Evolutionary conservation across 2,888 invertebrate genomes (phyloP), one percentile per base, ranked within the genome.

Genomic region (Notocelia uddmanniana): DNA sequence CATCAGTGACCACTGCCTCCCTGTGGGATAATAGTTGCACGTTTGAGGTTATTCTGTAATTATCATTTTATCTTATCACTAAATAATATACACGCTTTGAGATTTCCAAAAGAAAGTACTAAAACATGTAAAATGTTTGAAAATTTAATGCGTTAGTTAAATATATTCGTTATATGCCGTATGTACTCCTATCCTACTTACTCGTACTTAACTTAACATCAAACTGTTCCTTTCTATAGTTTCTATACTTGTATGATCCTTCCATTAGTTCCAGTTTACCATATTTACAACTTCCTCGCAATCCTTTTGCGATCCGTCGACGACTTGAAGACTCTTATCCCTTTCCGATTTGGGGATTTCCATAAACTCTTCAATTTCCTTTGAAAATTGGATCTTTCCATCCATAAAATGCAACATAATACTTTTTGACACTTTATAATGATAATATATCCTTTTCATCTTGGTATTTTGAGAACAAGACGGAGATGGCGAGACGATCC

Each of bases 261-360:
- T 26, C 21, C 21, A 9, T 59, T 21, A 21, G n/a, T 41, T 66
- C 9, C 41, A 54, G 15, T 71, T 59, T 55, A 66, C 21, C 23
- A 37, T 60, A 72, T 67, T 72, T 55, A 67, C 45, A 60, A 67
- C 60, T 37, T 54, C 67, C 55, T 59, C 41, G 21, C 60, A 60
- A 62, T 54, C 71, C 60, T 67, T 66, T 67, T 62, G 45, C 67
- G 67, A 55, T 34, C 18, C 59, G 54, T 67, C 45, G 45, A 45
- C 41, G 34, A 23, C 37, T 57, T 15, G 37, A 57, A 48, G 21
- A 55, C 63, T 48, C 67, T 71, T 71, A 72, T 67, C 71, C 71
- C 55, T 60, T 52, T 18, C 21, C 50, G 26, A 59, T 55, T 66
- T 15, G 55, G 55, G n/a, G 67, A 52, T 72, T 67, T 55, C 21